Evolutionary conservation across 2,113 vertebrate genomes (phyloP).

Genomic region (Sylvietta virens): DNA sequence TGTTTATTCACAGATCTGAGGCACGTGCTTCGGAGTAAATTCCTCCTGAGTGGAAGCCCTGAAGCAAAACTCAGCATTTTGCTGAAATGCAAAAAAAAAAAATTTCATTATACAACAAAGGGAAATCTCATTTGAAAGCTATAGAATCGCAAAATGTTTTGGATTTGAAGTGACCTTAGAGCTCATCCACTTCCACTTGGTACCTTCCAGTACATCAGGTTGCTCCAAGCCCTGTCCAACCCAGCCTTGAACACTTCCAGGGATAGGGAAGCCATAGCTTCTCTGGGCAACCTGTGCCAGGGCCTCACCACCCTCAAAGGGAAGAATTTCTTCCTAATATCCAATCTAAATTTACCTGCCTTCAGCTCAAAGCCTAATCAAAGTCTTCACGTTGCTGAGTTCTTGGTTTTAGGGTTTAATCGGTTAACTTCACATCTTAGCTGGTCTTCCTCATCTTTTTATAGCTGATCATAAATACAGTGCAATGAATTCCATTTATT

Average conservation of each 20-base stretch:
- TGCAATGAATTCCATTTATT: not conserved
- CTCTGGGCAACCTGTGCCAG: not conserved
- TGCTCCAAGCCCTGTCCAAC: not conserved
- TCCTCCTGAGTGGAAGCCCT: not conserved
- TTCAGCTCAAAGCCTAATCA: not conserved
- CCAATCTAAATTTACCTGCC: not conserved
- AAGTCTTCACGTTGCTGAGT: accelerated
- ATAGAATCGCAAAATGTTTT: not conserved
- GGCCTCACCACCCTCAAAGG: not conserved
- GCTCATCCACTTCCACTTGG: not conserved
- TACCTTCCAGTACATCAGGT: not conserved
- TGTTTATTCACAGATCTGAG: not conserved
- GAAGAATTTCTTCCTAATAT: not conserved
- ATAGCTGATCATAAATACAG: not conserved
- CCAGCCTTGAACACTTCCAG: not conserved
- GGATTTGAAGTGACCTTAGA: not conserved
- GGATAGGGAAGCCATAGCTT: not conserved
- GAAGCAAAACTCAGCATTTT: not conserved
- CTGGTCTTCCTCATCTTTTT: not conserved
- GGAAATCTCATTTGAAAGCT: not conserved
- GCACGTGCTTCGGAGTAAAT: not conserved
- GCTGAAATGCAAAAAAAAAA: not conserved
- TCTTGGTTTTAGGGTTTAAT: not conserved
- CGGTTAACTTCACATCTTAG: not conserved
- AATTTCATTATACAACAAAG: not conserved